Percentiles rank a stretch among this genome's conserved stretches.
Evolutionary conservation across 2,113 vertebrate genomes (phyloP).

Genomic region (Fulica atra): DNA sequence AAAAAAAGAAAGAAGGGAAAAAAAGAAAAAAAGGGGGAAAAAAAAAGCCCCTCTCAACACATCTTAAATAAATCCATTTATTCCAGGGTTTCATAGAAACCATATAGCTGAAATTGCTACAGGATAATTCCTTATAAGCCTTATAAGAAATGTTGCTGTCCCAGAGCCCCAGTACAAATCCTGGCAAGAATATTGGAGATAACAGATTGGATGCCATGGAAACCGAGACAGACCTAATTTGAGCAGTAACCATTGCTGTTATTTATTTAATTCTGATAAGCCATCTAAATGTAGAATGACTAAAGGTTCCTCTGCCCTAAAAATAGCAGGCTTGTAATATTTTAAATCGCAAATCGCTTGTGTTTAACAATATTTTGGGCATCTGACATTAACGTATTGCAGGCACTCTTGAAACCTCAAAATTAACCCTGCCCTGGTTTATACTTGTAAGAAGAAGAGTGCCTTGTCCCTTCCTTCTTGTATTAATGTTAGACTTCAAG

Average conservation of each 20-base stretch:
- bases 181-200: conserved; percentile 65
- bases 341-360: conserved; percentile 46
- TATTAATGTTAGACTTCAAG: accelerated
- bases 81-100: conserved; percentile 59
- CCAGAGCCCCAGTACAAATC: conserved; percentile 66
- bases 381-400: conserved; percentile 6
- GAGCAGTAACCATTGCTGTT: conserved; percentile 66
- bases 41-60: not conserved
- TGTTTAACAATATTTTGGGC: conserved; percentile 67
- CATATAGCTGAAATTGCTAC: conserved; percentile 46
- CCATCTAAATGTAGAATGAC: conserved; percentile 64
- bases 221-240: conserved; percentile 77
- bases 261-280: conserved; percentile 76
- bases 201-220: conserved; percentile 78
- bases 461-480: not conserved
- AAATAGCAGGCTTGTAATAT: conserved; percentile 71
- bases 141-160: conserved; percentile 55
- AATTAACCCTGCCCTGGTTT: not conserved
- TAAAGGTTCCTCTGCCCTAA: conserved; percentile 62
- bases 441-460: not conserved
- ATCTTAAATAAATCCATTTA: conserved; percentile 48
- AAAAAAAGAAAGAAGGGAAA: not conserved
- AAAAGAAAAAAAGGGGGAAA: not conserved
- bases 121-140: conserved; percentile 65
- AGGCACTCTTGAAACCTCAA: not conserved